Percentiles rank a stretch among this genome's conserved stretches.
These are phyloP conservation scores for Parazoanthus darwini DNA, from an alignment of 92 coral and sea anemone species.

Conservation along the genomic window DNA sequence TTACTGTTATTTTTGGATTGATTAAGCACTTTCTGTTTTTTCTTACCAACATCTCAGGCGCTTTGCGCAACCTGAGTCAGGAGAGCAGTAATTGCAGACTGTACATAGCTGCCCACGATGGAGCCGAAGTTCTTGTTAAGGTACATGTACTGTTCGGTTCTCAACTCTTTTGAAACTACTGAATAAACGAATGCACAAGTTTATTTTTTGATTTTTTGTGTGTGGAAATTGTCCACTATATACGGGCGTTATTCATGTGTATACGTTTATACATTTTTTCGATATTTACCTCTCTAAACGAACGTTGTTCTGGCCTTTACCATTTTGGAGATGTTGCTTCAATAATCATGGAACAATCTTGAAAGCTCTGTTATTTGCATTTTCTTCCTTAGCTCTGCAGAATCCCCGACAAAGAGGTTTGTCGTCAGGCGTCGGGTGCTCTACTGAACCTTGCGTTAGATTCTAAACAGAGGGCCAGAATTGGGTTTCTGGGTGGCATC, in stretches of 20 bases:
- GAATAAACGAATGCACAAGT: too few relatives aligned
- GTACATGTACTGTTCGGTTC: constrained; percentile 42
- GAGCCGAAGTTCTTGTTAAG: constrained; percentile 82
- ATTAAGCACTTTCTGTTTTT: neutral
- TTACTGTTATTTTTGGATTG: neutral
- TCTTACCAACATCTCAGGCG: constrained; percentile 59
- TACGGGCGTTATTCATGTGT: too few relatives aligned
- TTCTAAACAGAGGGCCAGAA: constrained; percentile 71
- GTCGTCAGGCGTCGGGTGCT: constrained; percentile 81
- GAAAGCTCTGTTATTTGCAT: too few relatives aligned
- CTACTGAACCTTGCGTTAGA: constrained; percentile 76
- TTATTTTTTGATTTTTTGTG: too few relatives aligned
- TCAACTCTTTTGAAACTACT: too few relatives aligned
- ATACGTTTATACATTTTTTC: too few relatives aligned
- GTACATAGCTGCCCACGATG: constrained; percentile 67
- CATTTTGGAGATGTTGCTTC: too few relatives aligned
- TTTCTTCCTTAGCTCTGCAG: constrained; percentile 62
- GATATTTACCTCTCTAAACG: too few relatives aligned
- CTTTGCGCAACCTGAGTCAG: constrained; percentile 78
- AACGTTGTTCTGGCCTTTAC: too few relatives aligned
- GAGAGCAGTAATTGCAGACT: constrained; percentile 59
- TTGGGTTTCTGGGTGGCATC: constrained; percentile 93
- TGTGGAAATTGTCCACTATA: too few relatives aligned
- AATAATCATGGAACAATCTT: too few relatives aligned
- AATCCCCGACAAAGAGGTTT: constrained; percentile 71